Conservation (phyloP, 2,113 vertebrate species). For the Acanthisitta chloris region DNA sequence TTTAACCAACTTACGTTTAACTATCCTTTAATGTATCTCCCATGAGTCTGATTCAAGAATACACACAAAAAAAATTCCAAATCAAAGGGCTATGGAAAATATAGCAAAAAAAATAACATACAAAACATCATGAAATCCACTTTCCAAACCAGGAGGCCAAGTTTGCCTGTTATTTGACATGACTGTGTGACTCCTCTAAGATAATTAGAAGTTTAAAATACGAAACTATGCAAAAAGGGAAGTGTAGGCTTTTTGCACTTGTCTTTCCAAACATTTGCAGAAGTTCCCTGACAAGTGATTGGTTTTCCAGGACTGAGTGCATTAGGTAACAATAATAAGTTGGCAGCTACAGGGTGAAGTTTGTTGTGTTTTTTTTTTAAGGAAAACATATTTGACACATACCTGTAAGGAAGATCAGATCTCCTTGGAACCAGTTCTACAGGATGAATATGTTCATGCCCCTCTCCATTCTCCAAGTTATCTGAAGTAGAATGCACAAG, state of each 20-base stretch:
- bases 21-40: neutral
- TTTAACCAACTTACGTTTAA: neutral
- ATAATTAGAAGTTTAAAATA: neutral
- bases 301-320: neutral
- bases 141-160: neutral
- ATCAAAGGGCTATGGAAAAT: neutral
- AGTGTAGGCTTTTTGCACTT: neutral
- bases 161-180: neutral
- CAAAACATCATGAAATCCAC: neutral
- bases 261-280: neutral
- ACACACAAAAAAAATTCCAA: neutral
- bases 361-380: neutral
- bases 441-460: slow-evolving; percentile 41
- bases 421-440: slow-evolving; percentile 69
- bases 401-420: slow-evolving; percentile 81
- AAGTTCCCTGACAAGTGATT: neutral
- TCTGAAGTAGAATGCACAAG: slow-evolving; percentile 72
- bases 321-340: neutral
- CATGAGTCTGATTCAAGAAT: neutral
- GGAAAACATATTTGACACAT: neutral
- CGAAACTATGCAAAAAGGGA: neutral
- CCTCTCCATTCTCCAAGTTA: slow-evolving; percentile 77
- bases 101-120: neutral
- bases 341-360: neutral
- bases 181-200: neutral